These are phyloP conservation scores for Percopsis transmontana DNA, from an alignment of 2,113 vertebrate genomes.

Conservation along the genomic window DNA sequence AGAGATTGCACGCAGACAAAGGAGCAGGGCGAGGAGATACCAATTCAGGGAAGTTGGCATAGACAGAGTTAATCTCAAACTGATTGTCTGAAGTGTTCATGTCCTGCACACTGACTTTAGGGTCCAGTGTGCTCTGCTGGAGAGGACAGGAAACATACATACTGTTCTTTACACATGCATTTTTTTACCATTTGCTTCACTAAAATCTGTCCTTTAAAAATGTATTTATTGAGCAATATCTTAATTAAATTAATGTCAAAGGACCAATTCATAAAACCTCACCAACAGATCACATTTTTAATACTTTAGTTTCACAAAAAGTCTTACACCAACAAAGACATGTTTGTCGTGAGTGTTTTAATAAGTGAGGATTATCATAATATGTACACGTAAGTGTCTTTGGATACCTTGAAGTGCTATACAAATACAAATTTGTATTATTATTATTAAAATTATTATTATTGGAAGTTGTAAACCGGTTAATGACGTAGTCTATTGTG, in stretches of 20 bases:
- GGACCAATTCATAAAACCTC: neutral
- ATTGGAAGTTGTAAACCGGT: too few species aligned
- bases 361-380: too few species aligned
- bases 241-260: too few species aligned
- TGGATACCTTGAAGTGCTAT: too few species aligned
- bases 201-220: neutral
- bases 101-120: neutral
- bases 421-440: too few species aligned
- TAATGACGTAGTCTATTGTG: too few species aligned
- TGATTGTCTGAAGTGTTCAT: neutral
- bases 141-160: neutral
- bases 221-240: neutral
- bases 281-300: neutral
- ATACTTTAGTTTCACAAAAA: neutral
- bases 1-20: neutral
- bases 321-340: too few species aligned
- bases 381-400: too few species aligned
- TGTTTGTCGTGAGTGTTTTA: too few species aligned
- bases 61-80: constrained; percentile 4
- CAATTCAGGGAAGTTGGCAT: constrained; percentile 30
- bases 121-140: neutral
- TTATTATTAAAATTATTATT: too few species aligned
- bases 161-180: too few species aligned
- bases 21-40: neutral
- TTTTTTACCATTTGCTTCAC: neutral